A percentile compares a stretch with the other conserved stretches of the same genome.
These are phyloP conservation scores for Dolomedes plantarius DNA, from an alignment of 2,888 invertebrate genomes.

Conservation along the genomic window DNA sequence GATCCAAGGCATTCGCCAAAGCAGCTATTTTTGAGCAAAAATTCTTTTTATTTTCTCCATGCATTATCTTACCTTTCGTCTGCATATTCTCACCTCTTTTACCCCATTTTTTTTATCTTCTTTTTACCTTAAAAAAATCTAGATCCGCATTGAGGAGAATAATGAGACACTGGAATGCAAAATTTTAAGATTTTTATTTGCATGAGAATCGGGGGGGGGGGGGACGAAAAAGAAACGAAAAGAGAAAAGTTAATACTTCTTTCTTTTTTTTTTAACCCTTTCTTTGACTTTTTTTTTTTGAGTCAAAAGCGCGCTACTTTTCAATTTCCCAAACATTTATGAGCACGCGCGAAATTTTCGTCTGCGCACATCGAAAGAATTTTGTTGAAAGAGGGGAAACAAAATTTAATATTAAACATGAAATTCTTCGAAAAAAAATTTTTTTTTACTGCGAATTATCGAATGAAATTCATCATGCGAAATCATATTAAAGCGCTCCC, in stretches of 20 bases:
- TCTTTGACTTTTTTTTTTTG: not conserved
- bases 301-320: not conserved
- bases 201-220: no score
- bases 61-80: conserved; percentile 4
- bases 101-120: not conserved
- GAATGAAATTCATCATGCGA: no score
- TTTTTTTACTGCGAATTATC: no score
- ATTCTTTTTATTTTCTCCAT: not conserved
- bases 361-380: not conserved
- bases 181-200: not conserved
- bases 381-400: no score
- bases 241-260: not conserved
- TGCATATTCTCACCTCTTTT: not conserved
- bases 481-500: no score
- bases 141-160: not conserved
- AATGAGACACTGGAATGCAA: not conserved
- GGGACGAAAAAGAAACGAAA: not conserved
- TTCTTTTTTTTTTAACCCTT: not conserved
- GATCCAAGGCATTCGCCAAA: conserved; percentile 10
- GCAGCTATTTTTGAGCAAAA: conserved; percentile 34
- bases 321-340: no score
- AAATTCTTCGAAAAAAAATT: no score
- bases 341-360: not conserved
- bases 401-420: no score
- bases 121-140: not conserved